Base-by-base conservation (phyloP, 2,797 vertebrate genomes). In the Hippocampus kuda region DNA sequence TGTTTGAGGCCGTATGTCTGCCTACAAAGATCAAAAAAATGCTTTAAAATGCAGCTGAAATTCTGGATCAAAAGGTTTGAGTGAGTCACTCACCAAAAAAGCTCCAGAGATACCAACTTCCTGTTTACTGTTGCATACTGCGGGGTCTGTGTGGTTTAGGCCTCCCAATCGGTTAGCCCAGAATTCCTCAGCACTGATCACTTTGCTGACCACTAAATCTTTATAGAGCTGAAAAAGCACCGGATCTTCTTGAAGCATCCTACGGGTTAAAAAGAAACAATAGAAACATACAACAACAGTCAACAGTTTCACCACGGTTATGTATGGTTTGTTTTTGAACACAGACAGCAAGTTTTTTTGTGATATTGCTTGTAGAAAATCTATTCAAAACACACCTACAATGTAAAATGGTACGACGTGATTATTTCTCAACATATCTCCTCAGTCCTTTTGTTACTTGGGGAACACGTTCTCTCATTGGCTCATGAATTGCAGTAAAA, bases 231-330 rank as follows among this genome's bases (percentile, higher is more conserved):
- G 96, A 89, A 99, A 99, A 73, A 99, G 93, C 83, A 98, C 93
- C 34, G 96, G 97, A 87, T 99, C 97, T 85, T 99, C 97, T 90
- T 99, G 97, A 79, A 99, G 91, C 97, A 99, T 97, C 90, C 97
- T 99, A 56, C 3, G 78, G n/a, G 12, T 73, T 63, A 18, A 24
- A 53, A 42, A 41, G 0, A 0, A 51, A 27, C 0, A 22, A 26
- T n/a, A 64, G 42, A 42, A 66, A 48, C 8, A 56, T 26, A 56
- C 54, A 56, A 24, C 26, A 5, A 1, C 54, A 24, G n/a, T 26
- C 10, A 15, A 61, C 22, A 1, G 34, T 3, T 41, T 44, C 11
- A 57, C 18, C 48, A 49, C 1, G 48, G 48, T 18, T 46, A 46
- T 12, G 12, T 46, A 4, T 46, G 11, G 44, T 46, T 46, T 46